Evolutionary conservation across 2,888 invertebrate species (phyloP), one percentile per base, ranked within the genome.

Genomic region (Campopleginae sp.): DNA sequence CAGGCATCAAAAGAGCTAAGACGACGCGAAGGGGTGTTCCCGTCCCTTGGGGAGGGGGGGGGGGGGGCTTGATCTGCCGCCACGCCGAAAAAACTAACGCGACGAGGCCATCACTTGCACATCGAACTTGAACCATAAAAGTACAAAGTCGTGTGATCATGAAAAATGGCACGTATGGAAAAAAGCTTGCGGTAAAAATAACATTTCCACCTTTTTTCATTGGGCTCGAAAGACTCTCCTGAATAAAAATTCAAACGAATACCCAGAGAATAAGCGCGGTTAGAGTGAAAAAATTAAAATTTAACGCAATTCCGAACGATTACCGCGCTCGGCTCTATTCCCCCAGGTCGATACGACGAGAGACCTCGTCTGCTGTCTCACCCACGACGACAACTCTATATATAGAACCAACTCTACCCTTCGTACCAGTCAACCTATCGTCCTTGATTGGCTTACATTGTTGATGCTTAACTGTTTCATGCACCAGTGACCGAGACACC

Each of bases 381-480:
- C 78, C 82, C 70, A 54, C 61, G 70, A 68, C n/a, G 23, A 68
- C 5, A 14, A 6, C 58, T 58, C 2, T 4, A 58, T 17, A 68
- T 19, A 70, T n/a, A 42, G 23, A 27, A 46, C 31, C 42, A 12
- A 44, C 63, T 70, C 65, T 77, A 61, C 79, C 78, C 63, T 82
- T 77, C 78, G 70, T 44, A 65, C 38, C 81, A 88, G 88, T 61
- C 65, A 83, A 78, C 80, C 85, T 66, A 42, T 81, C 80, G 51
- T 89, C 88, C 91, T 91, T 93, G 93, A 93, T 93, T 93, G 93
- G 93, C 93, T 93, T 93, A 93, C 92, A 93, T 93, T 93, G 93
- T 94, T 92, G 92, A 91, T 92, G 93, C 93, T 93, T 93, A 93
- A 93, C 92, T 91, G 93, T 92, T 93, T 93, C 92, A 93, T 93